These are phyloP conservation scores for Jordanella pulchra DNA, from an alignment of 2,797 vertebrate species.

Conservation along the genomic window DNA sequence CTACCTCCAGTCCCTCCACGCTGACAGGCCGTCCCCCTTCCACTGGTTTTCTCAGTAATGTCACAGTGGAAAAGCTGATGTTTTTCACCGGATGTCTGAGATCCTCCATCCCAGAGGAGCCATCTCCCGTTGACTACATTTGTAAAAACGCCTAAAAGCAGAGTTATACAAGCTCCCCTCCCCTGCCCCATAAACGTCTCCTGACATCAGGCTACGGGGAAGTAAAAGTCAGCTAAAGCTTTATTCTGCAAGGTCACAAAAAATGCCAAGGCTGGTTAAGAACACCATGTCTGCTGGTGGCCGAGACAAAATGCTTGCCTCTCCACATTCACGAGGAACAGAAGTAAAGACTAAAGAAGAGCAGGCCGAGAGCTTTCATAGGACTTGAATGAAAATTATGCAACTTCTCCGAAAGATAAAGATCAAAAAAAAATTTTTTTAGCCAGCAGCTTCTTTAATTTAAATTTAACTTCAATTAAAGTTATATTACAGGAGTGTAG, in stretches of 20 bases:
- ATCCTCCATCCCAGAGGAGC: slow-evolving; percentile 50
- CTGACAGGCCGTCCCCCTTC: slow-evolving; percentile 51
- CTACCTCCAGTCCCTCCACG: slow-evolving; percentile 59
- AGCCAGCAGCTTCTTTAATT: neutral
- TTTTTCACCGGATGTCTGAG: slow-evolving; percentile 52
- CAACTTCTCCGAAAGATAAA: neutral
- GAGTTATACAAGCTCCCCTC: slow-evolving; percentile 47
- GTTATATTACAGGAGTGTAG: neutral
- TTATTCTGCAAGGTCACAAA: slow-evolving; percentile 60
- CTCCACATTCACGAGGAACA: slow-evolving; percentile 31
- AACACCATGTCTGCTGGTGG: slow-evolving; percentile 30
- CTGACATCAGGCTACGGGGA: slow-evolving; percentile 53
- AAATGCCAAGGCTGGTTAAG: slow-evolving; percentile 58
- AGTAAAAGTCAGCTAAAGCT: slow-evolving; percentile 58
- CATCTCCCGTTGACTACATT: slow-evolving; percentile 68
- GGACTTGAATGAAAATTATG: neutral
- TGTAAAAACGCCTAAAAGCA: slow-evolving; percentile 67
- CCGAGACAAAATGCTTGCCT: slow-evolving; percentile 45
- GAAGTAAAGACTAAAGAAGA: neutral
- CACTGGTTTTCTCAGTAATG: slow-evolving; percentile 76
- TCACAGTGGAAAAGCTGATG: slow-evolving; percentile 72
- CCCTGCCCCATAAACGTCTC: slow-evolving; percentile 58
- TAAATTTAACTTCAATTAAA: neutral
- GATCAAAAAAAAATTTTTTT: no score
- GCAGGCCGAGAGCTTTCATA: neutral